Conservation (phyloP, 2,113 vertebrate species). For the Corvus cornix region DNA sequence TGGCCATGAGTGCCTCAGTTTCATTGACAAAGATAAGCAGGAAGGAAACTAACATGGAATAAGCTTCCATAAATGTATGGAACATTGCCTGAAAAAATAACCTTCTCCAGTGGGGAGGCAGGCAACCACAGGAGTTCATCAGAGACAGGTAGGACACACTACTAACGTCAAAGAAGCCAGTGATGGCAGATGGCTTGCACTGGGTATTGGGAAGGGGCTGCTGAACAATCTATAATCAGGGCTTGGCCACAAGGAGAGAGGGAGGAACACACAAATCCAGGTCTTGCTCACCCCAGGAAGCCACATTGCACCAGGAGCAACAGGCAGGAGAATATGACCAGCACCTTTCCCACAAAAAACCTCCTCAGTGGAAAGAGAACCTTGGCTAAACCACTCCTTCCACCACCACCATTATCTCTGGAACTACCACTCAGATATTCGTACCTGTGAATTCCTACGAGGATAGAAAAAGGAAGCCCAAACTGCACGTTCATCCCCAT, state of each 20-base stretch:
- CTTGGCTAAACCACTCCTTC: not conserved
- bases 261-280: not conserved
- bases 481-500: not conserved
- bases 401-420: not conserved
- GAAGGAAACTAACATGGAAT: not conserved
- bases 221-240: not conserved
- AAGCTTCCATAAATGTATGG: not conserved
- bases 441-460: not conserved
- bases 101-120: not conserved
- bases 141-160: not conserved
- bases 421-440: not conserved
- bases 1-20: not conserved
- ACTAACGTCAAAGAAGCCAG: not conserved
- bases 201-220: not conserved
- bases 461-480: not conserved
- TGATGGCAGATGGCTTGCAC: not conserved
- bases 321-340: not conserved
- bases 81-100: not conserved
- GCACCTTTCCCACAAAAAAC: not conserved
- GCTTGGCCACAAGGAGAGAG: not conserved
- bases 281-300: not conserved
- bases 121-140: no score
- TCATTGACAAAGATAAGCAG: not conserved
- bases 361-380: fast-evolving
- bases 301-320: not conserved